phyloP scores from a whole-genome alignment of 2,113 vertebrate genomes.

The Caranx ignobilis region DNA sequence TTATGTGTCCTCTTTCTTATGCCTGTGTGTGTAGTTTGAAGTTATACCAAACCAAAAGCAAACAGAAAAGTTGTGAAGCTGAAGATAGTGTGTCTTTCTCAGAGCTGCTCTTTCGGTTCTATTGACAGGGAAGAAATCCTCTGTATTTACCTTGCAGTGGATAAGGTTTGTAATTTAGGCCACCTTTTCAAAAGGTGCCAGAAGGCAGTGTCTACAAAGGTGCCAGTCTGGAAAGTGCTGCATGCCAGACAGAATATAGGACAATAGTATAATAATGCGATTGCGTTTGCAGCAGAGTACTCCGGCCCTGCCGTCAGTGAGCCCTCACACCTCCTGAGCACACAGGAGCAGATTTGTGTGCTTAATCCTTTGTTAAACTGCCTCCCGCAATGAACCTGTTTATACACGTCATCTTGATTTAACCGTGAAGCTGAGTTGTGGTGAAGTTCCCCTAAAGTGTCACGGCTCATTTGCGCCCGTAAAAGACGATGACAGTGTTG shows the following conservation, averaged over 20 bases:
- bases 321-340: not conserved
- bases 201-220: not conserved
- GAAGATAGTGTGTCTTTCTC: conserved; percentile 8
- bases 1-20: not conserved
- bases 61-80: not conserved
- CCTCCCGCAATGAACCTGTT: conserved; percentile 8
- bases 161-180: conserved; percentile 7
- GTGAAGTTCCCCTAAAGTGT: conserved; percentile 20
- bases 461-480: conserved; percentile 24
- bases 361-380: conserved; percentile 21
- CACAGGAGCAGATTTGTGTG: not conserved
- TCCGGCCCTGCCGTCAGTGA: not conserved
- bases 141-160: conserved; percentile 1
- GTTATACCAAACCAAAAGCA: not conserved
- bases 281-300: not conserved
- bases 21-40: not conserved
- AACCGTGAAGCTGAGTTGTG: conserved; percentile 14
- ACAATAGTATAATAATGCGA: not conserved
- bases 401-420: conserved; percentile 16
- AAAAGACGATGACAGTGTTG: conserved; percentile 19
- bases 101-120: not conserved
- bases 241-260: not conserved
- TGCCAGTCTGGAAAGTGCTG: not conserved
- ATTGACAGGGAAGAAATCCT: conserved; percentile 3
- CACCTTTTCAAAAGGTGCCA: conserved; percentile 8